phyloP scores from a whole-genome alignment of 2,888 invertebrate genomes.

The Coleophora deauratella region DNA sequence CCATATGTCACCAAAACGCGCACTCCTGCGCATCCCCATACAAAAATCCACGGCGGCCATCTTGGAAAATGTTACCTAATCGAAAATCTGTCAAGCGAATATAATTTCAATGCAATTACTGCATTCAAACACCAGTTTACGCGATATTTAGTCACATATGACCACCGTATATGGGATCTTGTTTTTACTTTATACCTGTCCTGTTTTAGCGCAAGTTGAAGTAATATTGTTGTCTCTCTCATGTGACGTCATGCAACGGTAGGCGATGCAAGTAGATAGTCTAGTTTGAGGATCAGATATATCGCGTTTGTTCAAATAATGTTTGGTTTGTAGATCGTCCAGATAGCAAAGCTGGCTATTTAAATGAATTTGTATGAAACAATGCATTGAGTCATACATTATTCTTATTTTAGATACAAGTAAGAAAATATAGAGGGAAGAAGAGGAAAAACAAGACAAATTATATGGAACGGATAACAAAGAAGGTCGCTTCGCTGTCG shows the following conservation, averaged over 20 bases:
- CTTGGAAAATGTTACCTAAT: slow-evolving; percentile 28
- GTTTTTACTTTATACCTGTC: slow-evolving; percentile 46
- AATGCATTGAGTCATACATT: not conserved
- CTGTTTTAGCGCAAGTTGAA: slow-evolving; percentile 20
- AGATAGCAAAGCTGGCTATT: too few species aligned
- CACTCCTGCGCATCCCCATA: slow-evolving; percentile 29
- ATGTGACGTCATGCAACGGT: slow-evolving; percentile 59
- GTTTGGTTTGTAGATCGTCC: not conserved
- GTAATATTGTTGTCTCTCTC: slow-evolving; percentile 32
- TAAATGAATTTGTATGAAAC: too few species aligned
- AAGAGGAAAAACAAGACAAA: too few species aligned
- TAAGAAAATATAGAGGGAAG: too few species aligned
- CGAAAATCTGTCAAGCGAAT: slow-evolving; percentile 33
- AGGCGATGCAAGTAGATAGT: slow-evolving; percentile 19
- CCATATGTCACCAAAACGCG: slow-evolving; percentile 45
- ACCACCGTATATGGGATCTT: slow-evolving; percentile 65
- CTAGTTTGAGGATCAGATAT: slow-evolving; percentile 11
- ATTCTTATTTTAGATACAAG: not conserved
- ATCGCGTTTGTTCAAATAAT: slow-evolving; percentile 4
- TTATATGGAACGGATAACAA: too few species aligned
- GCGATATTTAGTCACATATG: slow-evolving; percentile 66
- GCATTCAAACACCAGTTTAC: slow-evolving; percentile 36
- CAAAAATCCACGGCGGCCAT: slow-evolving; percentile 15
- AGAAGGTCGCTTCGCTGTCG: too few species aligned
- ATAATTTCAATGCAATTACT: slow-evolving; percentile 39